Base-by-base conservation (phyloP, 2,797 vertebrate species). In the Cossypha heuglini region DNA sequence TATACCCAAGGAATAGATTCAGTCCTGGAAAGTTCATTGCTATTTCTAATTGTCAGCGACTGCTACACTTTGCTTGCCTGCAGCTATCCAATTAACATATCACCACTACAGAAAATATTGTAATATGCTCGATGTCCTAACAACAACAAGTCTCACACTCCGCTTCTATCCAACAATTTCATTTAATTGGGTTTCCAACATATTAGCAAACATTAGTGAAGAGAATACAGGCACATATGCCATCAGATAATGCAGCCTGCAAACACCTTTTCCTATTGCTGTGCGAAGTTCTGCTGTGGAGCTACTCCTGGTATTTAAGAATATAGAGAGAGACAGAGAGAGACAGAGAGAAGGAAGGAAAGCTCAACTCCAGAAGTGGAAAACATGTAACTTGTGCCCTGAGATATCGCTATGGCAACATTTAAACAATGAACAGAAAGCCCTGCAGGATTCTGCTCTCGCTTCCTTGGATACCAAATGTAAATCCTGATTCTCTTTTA, bases 361-460 rank as follows among this genome's bases (percentile, higher is more conserved):
- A 77, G 72, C 83, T 95, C 87, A 94, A 96, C 81, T 91, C 90
- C 81, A 95, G 86, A 96, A 95, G n/a, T 78, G 90, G 86, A 97
- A 97, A 97, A 88, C 97, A 95, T 57, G 88, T 83, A 98, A 97
- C 96, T 97, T 97, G 94, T 96, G 95, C 96, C 90, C 89, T 87
- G 91, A 97, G 94, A 88, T 79, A 97, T 98, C 93, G 57, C 98
- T 97, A 98, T 98, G 97, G 97, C 94, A 98, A 98, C 97, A 12
- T 84, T 97, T 97, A 98, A 98, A 98, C 97, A 98, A 97, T 97
- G 97, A 96, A 97, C 93, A 97, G 93, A 97, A 98, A 98, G 96
- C 93, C 88, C 96, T 92, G 90, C 94, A 96, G 81, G 76, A 94
- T 93, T 96, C 90, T 95, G 94, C 88, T 91, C 93, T 77, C 3